Percentiles rank a stretch among this genome's conserved stretches.
Conservation (phyloP, 2,888 invertebrate species). For the Periphyllus acericola region DNA sequence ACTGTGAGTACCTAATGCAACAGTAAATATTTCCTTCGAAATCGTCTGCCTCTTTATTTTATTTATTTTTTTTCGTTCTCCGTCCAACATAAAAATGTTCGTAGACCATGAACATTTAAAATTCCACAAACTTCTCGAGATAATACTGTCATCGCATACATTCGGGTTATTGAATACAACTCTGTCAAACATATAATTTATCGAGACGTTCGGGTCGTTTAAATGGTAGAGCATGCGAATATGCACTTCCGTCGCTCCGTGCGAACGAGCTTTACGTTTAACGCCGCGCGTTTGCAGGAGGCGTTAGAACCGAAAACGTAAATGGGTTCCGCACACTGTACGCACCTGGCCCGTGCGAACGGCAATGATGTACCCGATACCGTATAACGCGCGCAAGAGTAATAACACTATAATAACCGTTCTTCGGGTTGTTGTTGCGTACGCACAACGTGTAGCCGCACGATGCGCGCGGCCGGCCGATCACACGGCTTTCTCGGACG, state of each 20-base stretch:
- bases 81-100: no score
- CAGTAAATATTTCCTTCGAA: neutral
- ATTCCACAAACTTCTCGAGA: neutral
- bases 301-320: neutral
- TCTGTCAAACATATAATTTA: no score
- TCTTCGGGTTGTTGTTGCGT: neutral
- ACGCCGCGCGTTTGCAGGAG: neutral
- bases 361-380: no score
- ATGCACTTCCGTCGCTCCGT: no score
- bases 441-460: neutral
- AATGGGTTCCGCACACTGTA: no score
- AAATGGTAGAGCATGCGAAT: no score
- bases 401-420: neutral
- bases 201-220: no score
- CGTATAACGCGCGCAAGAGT: neutral
- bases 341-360: neutral
- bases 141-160: no score
- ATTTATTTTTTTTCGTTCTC: no score
- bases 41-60: neutral
- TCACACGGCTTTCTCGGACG: slow-evolving; percentile 1
- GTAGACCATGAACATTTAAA: no score
- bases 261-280: neutral
- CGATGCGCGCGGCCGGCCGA: neutral
- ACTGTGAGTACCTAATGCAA: neutral
- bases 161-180: no score